Conservation (phyloP, 2,888 invertebrate species). For the Petrolisthes manimaculis region DNA sequence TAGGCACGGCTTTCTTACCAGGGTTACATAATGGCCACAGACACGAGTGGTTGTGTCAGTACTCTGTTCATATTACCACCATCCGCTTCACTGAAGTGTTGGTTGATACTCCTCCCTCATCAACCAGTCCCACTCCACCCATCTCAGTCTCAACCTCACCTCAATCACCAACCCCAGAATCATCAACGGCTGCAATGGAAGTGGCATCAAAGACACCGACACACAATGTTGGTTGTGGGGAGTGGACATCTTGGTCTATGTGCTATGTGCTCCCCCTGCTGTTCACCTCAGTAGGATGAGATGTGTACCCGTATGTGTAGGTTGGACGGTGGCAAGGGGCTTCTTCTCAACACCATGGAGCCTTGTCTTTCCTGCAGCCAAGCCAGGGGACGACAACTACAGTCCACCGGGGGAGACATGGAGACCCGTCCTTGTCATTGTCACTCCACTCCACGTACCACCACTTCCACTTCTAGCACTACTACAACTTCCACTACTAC, state of each 20-base stretch:
- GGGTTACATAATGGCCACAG: constrained; percentile 69
- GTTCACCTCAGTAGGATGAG: constrained; percentile 66
- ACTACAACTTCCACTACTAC: not conserved
- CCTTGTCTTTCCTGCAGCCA: constrained; percentile 64
- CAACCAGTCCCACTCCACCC: constrained; percentile 5
- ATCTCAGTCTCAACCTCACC: constrained; percentile 47
- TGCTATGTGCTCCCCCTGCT: too few relatives aligned
- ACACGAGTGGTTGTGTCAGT: constrained; percentile 68
- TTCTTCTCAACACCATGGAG: constrained; percentile 65
- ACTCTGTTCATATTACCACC: constrained; percentile 69
- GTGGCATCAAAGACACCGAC: not conserved
- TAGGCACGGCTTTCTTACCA: constrained; percentile 69
- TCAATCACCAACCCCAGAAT: constrained; percentile 32
- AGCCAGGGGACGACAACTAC: constrained; percentile 40
- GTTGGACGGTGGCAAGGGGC: constrained; percentile 66
- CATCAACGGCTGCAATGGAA: constrained; percentile 31
- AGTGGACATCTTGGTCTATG: constrained; percentile 67
- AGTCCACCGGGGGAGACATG: constrained; percentile 65
- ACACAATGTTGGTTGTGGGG: constrained; percentile 63
- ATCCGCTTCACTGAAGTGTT: constrained; percentile 68
- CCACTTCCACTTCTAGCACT: constrained; percentile 40
- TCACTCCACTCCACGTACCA: constrained; percentile 24
- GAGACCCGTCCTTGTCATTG: constrained; percentile 66
- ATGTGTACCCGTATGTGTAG: constrained; percentile 67
- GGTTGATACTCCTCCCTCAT: constrained; percentile 42